Base-by-base conservation (phyloP, 1,140 invertebrate species). In the Calliopsis andreniformis region DNA sequence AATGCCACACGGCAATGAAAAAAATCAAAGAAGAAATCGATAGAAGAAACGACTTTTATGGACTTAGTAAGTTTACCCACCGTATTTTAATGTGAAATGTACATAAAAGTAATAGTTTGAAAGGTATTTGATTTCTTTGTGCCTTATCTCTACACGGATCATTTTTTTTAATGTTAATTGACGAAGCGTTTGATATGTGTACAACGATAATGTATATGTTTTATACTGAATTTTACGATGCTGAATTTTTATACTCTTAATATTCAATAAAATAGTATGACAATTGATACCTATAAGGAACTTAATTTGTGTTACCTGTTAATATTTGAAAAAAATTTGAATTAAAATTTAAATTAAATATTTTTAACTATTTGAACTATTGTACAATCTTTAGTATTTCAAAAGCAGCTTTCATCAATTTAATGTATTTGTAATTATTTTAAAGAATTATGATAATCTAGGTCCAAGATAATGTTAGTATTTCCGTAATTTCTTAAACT, bases 201-300 rank as follows among this genome's bases (percentile, higher is more conserved):
- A 49, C 75, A n/a, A 69, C 53, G 73, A 62, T 62, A 25, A 45
- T 51, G 25, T 49, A 49, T 67, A 72, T 64, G 30, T 43, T 20
- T 73, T 16, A 63, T 42, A 43, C 7, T 55, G 55, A 18, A 55
- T 53, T 64, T 66, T 66, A 64, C 25, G 32, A 25, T 69, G 43
- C 25, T 42, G 5, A 18, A 25, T 10, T 18, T 25, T 68, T 25
- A 67, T 14, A n/a, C n/a, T n/a, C n/a, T n/a, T n/a, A n/a, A n/a
- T n/a, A n/a, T n/a, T n/a, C n/a, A n/a, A n/a, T n/a, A n/a, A n/a
- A n/a, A n/a, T n/a, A n/a, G n/a, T n/a, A n/a, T n/a, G n/a, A n/a
- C n/a, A n/a, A n/a, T n/a, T n/a, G n/a, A n/a, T n/a, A n/a, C n/a
- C n/a, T n/a, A n/a, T n/a, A n/a, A n/a, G n/a, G n/a, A n/a, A n/a